Evolutionary conservation across 2,113 vertebrate genomes (phyloP), one percentile per base, ranked within the genome.

Genomic region (Vimba vimba): DNA sequence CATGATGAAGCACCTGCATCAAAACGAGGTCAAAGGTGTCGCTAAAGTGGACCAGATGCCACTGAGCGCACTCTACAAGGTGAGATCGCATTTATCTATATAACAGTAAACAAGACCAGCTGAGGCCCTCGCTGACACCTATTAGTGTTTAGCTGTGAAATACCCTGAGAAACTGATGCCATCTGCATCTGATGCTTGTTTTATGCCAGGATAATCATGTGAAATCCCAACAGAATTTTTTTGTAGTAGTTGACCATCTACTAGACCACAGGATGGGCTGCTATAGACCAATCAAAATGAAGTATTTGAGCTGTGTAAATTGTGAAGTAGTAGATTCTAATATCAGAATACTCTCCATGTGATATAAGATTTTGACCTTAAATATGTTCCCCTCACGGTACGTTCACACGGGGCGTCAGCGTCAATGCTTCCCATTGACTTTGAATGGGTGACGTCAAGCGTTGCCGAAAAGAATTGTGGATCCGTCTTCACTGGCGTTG

Each of bases 31-130:
- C 5, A 97, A 93, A n/a, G 87, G 91, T 0, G 93, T 92, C 7
- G 79, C 95, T 4, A 93, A 91, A 89, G 83, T 97, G 10, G 97
- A 98, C 77, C 93, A 95, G 52, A 92, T 97, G 93, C 96, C 97
- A 55, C 87, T 99, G 75, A 94, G 96, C 73, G 94, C 97, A 0
- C 76, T 99, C 21, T 95, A 98, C 91, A 98, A 97, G 96, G 98
- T 98, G 90, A 87, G 39, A 68, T 55, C 12, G 15, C 71, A 52
- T 79, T 77, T 55, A 55, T 77, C 75, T 77, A 19, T 30, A 21
- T 27, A 30, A 17, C 17, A 21, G 45, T 19, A 55, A 12, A 73
- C 75, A 77, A 77, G 75, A 6, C 43, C 73, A 75, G 43, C 50
- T 33, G 75, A 30, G 50, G 75, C 50, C 25, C 12, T 76, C n/a